Conservation (phyloP, 2,113 vertebrate species). For the Lampris incognitus region DNA sequence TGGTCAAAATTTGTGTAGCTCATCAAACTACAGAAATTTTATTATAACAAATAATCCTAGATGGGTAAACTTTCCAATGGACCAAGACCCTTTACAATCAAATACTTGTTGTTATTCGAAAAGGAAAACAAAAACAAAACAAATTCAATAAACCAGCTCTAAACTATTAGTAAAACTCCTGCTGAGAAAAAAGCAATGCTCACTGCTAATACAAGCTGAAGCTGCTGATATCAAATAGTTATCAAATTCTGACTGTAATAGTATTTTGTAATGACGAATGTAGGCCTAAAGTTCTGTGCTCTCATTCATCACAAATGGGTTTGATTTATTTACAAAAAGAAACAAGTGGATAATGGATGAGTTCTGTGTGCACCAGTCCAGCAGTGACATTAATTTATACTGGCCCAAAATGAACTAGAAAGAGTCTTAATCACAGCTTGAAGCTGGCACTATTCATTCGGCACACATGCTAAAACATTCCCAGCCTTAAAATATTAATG, state of each 20-base stretch:
- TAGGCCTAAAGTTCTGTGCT: slow-evolving; percentile 38
- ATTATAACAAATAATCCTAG: not conserved
- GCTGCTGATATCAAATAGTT: slow-evolving; percentile 47
- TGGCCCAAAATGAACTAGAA: slow-evolving; percentile 52
- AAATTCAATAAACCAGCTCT: not conserved
- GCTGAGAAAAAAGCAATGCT: not conserved
- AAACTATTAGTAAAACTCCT: not conserved
- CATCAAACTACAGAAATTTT: not conserved
- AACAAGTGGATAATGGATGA: slow-evolving; percentile 66
- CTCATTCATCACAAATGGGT: slow-evolving; percentile 43
- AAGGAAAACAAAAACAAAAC: not conserved
- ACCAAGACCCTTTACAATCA: too few relatives aligned
- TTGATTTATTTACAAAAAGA: slow-evolving; percentile 68
- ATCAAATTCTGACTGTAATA: slow-evolving; percentile 60
- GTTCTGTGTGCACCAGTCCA: slow-evolving; percentile 49
- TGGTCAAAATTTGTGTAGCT: not conserved
- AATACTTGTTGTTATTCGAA: too few relatives aligned
- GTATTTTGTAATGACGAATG: slow-evolving; percentile 63
- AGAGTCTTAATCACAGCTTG: slow-evolving; percentile 69
- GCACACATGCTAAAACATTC: slow-evolving; percentile 46
- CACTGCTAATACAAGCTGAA: not conserved
- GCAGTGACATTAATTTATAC: slow-evolving; percentile 49
- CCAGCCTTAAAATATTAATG: slow-evolving; percentile 69
- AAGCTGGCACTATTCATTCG: slow-evolving; percentile 65
- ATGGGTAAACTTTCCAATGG: not conserved